These are phyloP conservation scores for Thripadectes ignobilis DNA, from an alignment of 2,797 vertebrate genomes.

Conservation along the genomic window DNA sequence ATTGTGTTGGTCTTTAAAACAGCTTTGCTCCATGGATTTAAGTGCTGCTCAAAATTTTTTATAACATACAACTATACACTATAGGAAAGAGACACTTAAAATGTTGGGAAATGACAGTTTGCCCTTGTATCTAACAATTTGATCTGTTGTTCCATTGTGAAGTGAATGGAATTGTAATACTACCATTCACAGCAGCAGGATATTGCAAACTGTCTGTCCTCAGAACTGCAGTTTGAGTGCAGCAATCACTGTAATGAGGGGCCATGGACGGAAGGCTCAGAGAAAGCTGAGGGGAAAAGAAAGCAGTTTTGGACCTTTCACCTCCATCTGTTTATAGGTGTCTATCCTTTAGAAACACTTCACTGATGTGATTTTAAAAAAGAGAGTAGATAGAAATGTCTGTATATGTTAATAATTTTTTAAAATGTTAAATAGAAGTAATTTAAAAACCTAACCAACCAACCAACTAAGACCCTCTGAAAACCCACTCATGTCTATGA, in stretches of 20 bases:
- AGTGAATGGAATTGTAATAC: neutral
- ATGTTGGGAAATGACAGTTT: neutral
- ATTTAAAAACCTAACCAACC: rapidly evolving
- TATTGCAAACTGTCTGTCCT: neutral
- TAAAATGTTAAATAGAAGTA: neutral
- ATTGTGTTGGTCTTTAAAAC: neutral
- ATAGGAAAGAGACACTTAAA: neutral
- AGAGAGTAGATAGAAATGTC: neutral
- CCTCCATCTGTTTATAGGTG: neutral
- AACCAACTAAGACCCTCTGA: neutral
- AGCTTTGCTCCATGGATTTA: neutral
- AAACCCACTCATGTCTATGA: neutral
- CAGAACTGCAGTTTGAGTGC: neutral
- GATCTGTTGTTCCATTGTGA: neutral
- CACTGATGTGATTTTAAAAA: neutral
- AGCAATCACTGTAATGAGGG: neutral
- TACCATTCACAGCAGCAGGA: neutral
- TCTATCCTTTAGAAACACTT: neutral
- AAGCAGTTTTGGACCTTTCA: neutral
- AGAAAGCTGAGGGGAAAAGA: neutral
- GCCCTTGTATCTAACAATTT: neutral
- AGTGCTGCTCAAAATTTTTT: neutral
- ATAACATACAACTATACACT: neutral
- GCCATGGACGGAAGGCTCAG: neutral
- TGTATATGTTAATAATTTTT: neutral